A percentile compares a stretch with the other conserved stretches of the same genome.
Conservation (phyloP, 2,888 invertebrate genomes). For the Sinodicranocentrus sp. region DNA sequence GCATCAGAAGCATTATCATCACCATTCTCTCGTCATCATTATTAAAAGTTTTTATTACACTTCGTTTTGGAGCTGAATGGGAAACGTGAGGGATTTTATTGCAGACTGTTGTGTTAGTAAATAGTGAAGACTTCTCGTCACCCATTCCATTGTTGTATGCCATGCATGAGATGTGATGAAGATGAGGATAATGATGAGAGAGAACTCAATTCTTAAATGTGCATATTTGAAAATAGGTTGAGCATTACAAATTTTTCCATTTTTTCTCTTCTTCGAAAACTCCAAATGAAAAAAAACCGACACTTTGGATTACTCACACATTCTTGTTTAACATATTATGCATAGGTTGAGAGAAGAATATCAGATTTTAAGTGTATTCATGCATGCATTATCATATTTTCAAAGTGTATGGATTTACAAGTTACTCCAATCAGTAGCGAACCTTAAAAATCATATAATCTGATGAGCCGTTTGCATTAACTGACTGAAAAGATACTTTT, state of each 20-base stretch:
- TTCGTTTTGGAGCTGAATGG: slow-evolving; percentile 53
- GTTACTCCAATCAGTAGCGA: no score
- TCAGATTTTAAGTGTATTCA: slow-evolving; percentile 27
- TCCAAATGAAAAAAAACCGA: slow-evolving; percentile 15
- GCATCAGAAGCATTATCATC: slow-evolving; percentile 9
- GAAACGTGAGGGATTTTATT: slow-evolving; percentile 60
- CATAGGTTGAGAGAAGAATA: slow-evolving; percentile 17
- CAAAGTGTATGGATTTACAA: background rate
- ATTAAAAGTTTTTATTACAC: slow-evolving; percentile 53
- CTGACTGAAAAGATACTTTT: background rate
- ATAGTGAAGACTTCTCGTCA: slow-evolving; percentile 49
- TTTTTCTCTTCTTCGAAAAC: slow-evolving; percentile 34
- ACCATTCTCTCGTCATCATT: slow-evolving; percentile 42
- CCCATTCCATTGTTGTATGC: slow-evolving; percentile 52
- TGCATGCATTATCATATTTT: slow-evolving; percentile 32
- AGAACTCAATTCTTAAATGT: slow-evolving; percentile 31
- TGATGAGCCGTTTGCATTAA: no score
- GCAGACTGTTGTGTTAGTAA: slow-evolving; percentile 51
- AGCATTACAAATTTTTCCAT: slow-evolving; percentile 53
- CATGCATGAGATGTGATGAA: slow-evolving; percentile 7
- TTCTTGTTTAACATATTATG: slow-evolving; percentile 17
- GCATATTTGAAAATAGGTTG: slow-evolving; percentile 60
- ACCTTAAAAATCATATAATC: no score
- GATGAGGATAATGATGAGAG: slow-evolving; percentile 44
- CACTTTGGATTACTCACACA: slow-evolving; percentile 24